Evolutionary conservation across 2,113 vertebrate species (phyloP).

Genomic region (Scalopus aquaticus): DNA sequence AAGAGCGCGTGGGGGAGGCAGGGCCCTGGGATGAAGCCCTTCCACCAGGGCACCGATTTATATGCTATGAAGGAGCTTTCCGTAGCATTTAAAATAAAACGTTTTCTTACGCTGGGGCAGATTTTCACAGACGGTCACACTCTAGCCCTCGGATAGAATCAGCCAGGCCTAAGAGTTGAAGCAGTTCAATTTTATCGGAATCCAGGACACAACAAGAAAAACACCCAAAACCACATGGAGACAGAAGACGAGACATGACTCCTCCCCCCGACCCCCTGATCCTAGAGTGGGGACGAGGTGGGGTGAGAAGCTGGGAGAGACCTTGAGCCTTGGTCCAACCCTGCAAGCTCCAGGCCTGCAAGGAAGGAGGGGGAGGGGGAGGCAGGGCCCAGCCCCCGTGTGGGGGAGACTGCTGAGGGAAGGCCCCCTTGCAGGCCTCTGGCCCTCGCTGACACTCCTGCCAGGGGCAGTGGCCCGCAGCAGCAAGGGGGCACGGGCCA

Average conservation of each 20-base stretch:
- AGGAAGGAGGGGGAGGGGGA: background rate
- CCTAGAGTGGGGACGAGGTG: conserved; percentile 28
- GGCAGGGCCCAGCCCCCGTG: conserved; percentile 66
- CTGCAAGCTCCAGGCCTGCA: conserved; percentile 61
- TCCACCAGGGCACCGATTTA: conserved; percentile 17
- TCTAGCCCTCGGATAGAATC: background rate
- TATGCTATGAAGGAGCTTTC: background rate
- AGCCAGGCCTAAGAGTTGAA: background rate
- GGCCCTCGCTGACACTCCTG: conserved; percentile 28
- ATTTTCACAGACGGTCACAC: background rate
- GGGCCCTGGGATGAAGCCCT: background rate
- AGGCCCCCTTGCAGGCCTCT: conserved; percentile 10
- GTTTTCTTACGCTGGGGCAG: conserved; percentile 42
- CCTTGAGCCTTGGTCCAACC: conserved; percentile 65
- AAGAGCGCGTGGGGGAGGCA: background rate
- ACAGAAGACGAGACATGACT: conserved; percentile 82
- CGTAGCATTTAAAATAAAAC: conserved; percentile 70
- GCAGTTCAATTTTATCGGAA: conserved; percentile 82
- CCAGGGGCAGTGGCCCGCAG: conserved; percentile 55
- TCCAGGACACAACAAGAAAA: conserved; percentile 83
- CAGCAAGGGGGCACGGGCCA: conserved; percentile 32
- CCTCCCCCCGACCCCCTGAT: conserved; percentile 41
- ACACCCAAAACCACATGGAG: conserved; percentile 80
- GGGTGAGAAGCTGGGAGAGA: conserved; percentile 44
- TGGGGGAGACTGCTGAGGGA: background rate